Conservation (phyloP, 2,888 invertebrate genomes). For the Cephus pygmeus region DNA sequence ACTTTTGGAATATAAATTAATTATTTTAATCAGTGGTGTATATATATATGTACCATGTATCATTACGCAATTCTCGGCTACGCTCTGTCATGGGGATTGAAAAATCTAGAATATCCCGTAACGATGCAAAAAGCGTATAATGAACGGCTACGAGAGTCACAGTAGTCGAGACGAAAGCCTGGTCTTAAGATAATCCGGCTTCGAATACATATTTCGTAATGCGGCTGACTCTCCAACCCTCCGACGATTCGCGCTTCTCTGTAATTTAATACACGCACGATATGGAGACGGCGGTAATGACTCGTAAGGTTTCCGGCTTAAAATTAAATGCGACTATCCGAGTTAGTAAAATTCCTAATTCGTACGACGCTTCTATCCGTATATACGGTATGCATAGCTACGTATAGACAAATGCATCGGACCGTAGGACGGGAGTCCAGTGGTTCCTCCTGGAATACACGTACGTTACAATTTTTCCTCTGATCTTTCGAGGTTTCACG, state of each 20-base stretch:
- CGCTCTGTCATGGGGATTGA: not conserved
- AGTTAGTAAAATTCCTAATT: slow-evolving; percentile 66
- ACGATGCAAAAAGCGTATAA: not conserved
- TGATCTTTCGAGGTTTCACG: slow-evolving; percentile 63
- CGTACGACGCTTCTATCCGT: slow-evolving; percentile 36
- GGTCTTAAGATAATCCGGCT: slow-evolving; percentile 52
- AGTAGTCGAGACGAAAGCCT: not conserved
- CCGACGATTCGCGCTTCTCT: slow-evolving; percentile 30
- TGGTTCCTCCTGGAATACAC: slow-evolving; percentile 41
- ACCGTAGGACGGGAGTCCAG: slow-evolving; percentile 31
- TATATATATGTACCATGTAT: too few species aligned
- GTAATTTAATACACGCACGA: slow-evolving; percentile 64
- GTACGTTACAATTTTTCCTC: slow-evolving; percentile 57
- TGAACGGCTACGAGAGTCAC: not conserved
- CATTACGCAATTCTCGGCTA: not conserved
- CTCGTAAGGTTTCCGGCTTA: slow-evolving; percentile 66
- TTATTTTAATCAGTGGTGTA: not conserved
- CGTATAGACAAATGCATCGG: slow-evolving; percentile 13
- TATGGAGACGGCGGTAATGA: slow-evolving; percentile 61
- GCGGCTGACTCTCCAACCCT: slow-evolving; percentile 34
- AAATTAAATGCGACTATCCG: slow-evolving; percentile 65
- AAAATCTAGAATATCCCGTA: not conserved
- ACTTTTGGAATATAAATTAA: not conserved
- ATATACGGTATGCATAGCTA: slow-evolving; percentile 26
- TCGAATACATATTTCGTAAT: slow-evolving; percentile 40